These are phyloP conservation scores for Tauraco hartlaubi DNA, from an alignment of 2,797 vertebrate genomes.

Conservation along the genomic window DNA sequence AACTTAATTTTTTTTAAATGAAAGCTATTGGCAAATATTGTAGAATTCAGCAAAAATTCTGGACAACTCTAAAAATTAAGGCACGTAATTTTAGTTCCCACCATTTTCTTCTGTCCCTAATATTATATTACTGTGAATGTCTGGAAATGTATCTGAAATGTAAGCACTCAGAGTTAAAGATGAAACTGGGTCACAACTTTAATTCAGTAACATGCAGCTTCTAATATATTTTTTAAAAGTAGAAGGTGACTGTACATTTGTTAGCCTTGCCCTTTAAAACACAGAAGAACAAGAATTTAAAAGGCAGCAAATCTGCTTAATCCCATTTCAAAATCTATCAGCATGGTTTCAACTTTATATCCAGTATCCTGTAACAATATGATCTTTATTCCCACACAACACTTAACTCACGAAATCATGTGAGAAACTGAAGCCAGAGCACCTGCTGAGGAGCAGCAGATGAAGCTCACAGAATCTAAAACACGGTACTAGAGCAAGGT, in stretches of 20 bases:
- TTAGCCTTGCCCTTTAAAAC: neutral
- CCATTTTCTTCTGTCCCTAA: neutral
- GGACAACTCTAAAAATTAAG: neutral
- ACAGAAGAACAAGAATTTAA: neutral
- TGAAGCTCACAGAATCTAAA: neutral
- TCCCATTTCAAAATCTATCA: neutral
- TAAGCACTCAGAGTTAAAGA: neutral
- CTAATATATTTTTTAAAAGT: neutral
- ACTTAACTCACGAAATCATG: neutral
- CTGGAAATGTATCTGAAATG: neutral
- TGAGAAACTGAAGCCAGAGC: neutral
- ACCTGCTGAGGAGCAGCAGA: slow-evolving; percentile 23
- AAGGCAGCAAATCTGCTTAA: slow-evolving; percentile 6
- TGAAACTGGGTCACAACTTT: neutral
- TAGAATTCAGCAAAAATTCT: slow-evolving; percentile 18
- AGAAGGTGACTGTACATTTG: neutral
- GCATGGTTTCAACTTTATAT: neutral
- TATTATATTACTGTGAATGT: neutral
- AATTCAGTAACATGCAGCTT: neutral
- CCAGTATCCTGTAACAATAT: neutral
- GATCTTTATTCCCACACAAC: slow-evolving; percentile 19
- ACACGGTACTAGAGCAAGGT: neutral
- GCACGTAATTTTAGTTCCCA: neutral
- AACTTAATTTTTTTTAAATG: slow-evolving; percentile 6
- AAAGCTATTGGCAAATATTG: slow-evolving; percentile 45